These are phyloP conservation scores for Paedocypris micromegethes DNA, from an alignment of 2,797 vertebrate genomes.

Conservation along the genomic window DNA sequence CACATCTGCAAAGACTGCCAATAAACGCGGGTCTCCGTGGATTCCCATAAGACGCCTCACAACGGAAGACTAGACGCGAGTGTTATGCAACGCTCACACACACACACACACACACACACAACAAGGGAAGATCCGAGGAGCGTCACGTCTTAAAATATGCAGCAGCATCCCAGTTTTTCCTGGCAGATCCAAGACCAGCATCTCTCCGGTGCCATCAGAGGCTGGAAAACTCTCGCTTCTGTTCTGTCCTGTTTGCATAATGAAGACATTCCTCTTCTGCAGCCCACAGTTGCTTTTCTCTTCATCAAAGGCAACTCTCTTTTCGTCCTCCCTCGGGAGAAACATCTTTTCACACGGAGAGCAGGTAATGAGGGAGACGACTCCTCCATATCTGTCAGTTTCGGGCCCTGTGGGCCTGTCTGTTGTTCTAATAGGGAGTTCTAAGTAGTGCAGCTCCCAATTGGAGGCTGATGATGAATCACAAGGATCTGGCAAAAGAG, in stretches of 20 bases:
- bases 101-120: not conserved
- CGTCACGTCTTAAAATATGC: constrained; percentile 21
- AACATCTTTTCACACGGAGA: constrained; percentile 26
- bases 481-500: constrained; percentile 21
- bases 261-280: constrained; percentile 31
- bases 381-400: constrained; percentile 25
- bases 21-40: not conserved
- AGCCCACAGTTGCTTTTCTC: constrained; percentile 21
- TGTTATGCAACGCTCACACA: constrained; percentile 18
- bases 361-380: constrained; percentile 38
- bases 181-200: constrained; percentile 3
- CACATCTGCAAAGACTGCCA: not conserved
- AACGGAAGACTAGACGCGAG: not conserved
- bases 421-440: constrained; percentile 38
- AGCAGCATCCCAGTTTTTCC: constrained; percentile 20
- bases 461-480: constrained; percentile 43
- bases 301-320: constrained; percentile 34
- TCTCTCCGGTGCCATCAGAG: constrained; percentile 9
- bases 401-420: constrained; percentile 33
- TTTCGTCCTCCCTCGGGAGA: constrained; percentile 26
- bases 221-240: constrained; percentile 18
- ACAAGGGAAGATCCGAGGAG: constrained; percentile 15
- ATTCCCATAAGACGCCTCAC: constrained; percentile 10
- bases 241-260: constrained; percentile 34
- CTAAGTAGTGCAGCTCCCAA: constrained; percentile 45